Evolutionary conservation across 2,888 invertebrate genomes (phyloP), one percentile per base, ranked within the genome.

Genomic region (Anagyrus pseudococci): DNA sequence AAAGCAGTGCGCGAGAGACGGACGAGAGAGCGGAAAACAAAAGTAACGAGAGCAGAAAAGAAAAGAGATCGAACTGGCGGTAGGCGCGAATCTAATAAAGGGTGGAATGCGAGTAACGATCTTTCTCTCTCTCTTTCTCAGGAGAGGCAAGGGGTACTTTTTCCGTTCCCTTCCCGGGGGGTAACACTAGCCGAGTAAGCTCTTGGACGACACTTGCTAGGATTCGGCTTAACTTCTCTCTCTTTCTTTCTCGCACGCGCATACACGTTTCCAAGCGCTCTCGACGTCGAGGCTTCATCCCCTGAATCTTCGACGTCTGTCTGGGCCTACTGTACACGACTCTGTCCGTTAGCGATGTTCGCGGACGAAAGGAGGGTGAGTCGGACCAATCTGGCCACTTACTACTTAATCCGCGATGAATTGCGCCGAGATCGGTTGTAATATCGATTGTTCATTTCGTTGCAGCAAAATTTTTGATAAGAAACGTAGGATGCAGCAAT

Each of bases 111-210:
- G 74, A 74, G 70, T 2, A 22, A 26, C 25, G 33, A 22, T 4
- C 33, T 25, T n/a, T 23, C 29, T 29, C 47, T 47, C 10, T 59
- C 8, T 41, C 48, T 48, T 20, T 37, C 25, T 47, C 20, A 29
- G 29, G 29, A 29, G 6, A 4, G 29, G 29, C 29, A 4, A 29
- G 6, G 29, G 10, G 29, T n/a, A 37, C 19, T 25, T 20, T 41
- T 17, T 23, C 29, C 40, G 4, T 29, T 60, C 67, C 66, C 44
- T 59, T 53, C 48, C 54, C 40, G 26, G 50, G 37, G 71, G 73
- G 80, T 80, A 80, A 80, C 75, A 77, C 73, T 79, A 80, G 79
- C 75, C 76, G 77, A 76, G 75, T 80, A 80, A 80, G 80, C 80
- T 76, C 71, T 71, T 65, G 68, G 68, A 19, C 49, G 68, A 71